Evolutionary conservation across 2,113 vertebrate genomes (phyloP), one percentile per base, ranked within the genome.

Genomic region (Oncorhynchus nerka): DNA sequence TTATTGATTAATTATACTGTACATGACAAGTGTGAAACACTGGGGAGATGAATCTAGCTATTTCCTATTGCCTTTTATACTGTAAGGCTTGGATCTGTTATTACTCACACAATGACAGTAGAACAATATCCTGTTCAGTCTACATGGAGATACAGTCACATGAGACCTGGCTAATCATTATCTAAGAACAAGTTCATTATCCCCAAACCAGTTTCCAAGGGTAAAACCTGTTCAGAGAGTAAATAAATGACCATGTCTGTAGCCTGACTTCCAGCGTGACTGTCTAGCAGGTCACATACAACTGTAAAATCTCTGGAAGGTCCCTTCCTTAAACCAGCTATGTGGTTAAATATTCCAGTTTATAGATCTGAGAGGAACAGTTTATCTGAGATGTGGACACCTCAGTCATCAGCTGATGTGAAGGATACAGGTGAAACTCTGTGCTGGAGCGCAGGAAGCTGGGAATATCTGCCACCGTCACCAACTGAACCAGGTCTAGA

Each of bases 351-450:
- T 62, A 20, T 55, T 51, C 12, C 11, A 15, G 15, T 51, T 15
- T 16, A 16, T 3, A 55, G 51, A 16, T 4, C 51, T 19, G 51
- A 16, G 39, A 45, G 39, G 9, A 11, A 45, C 39, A 9, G 51
- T 55, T 16, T 19, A 13, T 62, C 59, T 22, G 59, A 16, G 51
- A 19, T 55, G 51, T 55, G 16, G 16, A 55, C 51, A 1, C 39
- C 8, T 11, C 8, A 62, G 59, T n/a, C 59, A 16, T 20, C 20
- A 22, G 16, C 2, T 20, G 66, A 34, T n/a, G 67, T 32, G 7
- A 92, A 97, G 95, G 97, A 99, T 99, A 99, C 96, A 99, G 82
- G 15, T 97, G 93, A 71, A 97, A 97, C n/a, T 94, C 89, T 28
- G 92, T 82, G 32, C 89, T 88, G 0, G 97, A 98, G 71, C 92